Conservation (phyloP, 2,888 invertebrate genomes). For the Troglohyphantes excavatus region DNA sequence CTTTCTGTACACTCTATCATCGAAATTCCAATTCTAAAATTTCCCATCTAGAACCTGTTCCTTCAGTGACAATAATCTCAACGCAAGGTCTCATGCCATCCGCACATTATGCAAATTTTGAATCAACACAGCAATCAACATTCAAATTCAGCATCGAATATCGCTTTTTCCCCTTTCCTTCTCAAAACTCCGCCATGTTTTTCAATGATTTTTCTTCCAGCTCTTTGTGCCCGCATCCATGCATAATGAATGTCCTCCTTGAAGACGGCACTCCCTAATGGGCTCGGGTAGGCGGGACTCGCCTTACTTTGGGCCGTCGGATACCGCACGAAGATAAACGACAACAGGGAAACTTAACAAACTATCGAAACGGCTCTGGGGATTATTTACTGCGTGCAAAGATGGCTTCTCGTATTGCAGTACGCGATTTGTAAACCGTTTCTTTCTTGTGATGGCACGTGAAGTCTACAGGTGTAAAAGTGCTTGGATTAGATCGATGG, state of each 20-base stretch:
- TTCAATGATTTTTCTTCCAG: slow-evolving; percentile 45
- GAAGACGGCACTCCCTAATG: slow-evolving; percentile 17
- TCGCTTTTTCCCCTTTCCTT: slow-evolving; percentile 15
- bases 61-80: background rate
- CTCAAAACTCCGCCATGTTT: slow-evolving; percentile 10
- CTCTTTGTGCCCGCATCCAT: slow-evolving; percentile 23
- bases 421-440: slow-evolving; percentile 7
- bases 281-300: background rate
- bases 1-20: background rate
- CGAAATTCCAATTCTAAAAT: no score
- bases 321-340: slow-evolving; percentile 40
- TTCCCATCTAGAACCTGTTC: background rate
- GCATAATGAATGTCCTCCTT: slow-evolving; percentile 32
- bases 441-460: slow-evolving; percentile 5
- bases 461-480: background rate
- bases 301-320: background rate
- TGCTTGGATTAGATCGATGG: no score
- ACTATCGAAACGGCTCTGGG: slow-evolving; percentile 20
- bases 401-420: background rate
- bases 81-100: background rate
- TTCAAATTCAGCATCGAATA: slow-evolving; percentile 47
- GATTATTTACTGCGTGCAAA: background rate
- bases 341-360: slow-evolving; percentile 9
- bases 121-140: slow-evolving; percentile 59
- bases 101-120: slow-evolving; percentile 45